A percentile compares a stretch with the other conserved stretches of the same genome.
Conservation (phyloP, 2,113 vertebrate species). For the Trogon surrucura region DNA sequence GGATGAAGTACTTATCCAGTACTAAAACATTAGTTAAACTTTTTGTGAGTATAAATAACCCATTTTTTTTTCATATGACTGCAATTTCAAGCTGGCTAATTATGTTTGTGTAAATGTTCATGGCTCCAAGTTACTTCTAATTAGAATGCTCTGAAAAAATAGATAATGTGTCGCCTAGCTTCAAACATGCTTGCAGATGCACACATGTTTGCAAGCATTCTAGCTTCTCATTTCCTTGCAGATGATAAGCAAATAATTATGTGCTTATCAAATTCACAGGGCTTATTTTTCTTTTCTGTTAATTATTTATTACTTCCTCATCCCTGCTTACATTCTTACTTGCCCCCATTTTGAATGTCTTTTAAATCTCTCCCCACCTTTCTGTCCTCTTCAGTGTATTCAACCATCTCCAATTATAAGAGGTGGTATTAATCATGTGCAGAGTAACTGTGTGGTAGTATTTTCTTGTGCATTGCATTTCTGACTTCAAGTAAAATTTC, state of each 20-base stretch:
- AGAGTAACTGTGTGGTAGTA: neutral
- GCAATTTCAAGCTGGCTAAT: neutral
- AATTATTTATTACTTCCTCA: neutral
- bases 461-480: neutral
- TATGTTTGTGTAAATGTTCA: neutral
- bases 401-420: neutral
- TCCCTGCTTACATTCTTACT: neutral
- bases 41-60: neutral
- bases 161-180: neutral
- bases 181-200: neutral
- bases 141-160: slow-evolving; percentile 18
- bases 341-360: neutral
- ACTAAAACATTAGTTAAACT: neutral
- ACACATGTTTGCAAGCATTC: neutral
- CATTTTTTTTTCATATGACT: neutral
- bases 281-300: neutral
- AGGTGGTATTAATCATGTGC: neutral
- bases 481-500: neutral
- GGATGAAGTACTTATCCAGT: neutral
- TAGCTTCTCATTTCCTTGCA: slow-evolving; percentile 1
- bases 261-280: neutral
- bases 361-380: neutral
- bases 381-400: neutral
- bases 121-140: neutral
- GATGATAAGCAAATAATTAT: slow-evolving; percentile 18